Evolutionary conservation across 1,140 invertebrate genomes (phyloP).

Genomic region (Dolichoris vasculosae): DNA sequence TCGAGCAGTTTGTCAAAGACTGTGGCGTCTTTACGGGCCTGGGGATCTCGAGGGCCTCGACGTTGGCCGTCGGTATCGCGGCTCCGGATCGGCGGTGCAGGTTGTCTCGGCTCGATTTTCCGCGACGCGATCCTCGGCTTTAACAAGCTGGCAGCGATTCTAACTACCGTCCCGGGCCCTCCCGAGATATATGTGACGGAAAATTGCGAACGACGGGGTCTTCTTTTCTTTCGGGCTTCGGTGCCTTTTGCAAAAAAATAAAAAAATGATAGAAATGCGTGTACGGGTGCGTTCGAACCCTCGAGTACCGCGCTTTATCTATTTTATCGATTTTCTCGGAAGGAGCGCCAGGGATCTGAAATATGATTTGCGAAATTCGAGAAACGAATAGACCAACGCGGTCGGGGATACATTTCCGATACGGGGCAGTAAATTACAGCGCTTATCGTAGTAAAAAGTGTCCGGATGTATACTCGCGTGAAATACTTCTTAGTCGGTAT

Average conservation of each 20-base stretch:
- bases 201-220: conserved; percentile 65
- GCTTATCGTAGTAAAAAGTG: background rate
- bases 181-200: conserved; percentile 73
- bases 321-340: conserved; percentile 14
- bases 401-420: background rate
- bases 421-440: background rate
- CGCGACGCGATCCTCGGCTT: conserved; percentile 57
- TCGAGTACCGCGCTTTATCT: background rate
- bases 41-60: background rate
- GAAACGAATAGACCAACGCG: background rate
- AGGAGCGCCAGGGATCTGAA: background rate
- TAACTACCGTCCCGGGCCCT: conserved; percentile 71
- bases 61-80: background rate
- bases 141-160: conserved; percentile 74
- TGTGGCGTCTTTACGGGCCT: background rate
- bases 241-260: background rate
- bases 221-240: too few relatives aligned
- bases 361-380: background rate
- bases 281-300: conserved; percentile 16
- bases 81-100: conserved; percentile 45
- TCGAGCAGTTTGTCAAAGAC: conserved; percentile 29
- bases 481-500: background rate
- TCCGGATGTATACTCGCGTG: background rate
- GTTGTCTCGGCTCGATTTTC: conserved; percentile 58
- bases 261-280: conserved; percentile 54